Base-by-base conservation (phyloP, 1,140 invertebrate species). In the Cyclina sinensis region DNA sequence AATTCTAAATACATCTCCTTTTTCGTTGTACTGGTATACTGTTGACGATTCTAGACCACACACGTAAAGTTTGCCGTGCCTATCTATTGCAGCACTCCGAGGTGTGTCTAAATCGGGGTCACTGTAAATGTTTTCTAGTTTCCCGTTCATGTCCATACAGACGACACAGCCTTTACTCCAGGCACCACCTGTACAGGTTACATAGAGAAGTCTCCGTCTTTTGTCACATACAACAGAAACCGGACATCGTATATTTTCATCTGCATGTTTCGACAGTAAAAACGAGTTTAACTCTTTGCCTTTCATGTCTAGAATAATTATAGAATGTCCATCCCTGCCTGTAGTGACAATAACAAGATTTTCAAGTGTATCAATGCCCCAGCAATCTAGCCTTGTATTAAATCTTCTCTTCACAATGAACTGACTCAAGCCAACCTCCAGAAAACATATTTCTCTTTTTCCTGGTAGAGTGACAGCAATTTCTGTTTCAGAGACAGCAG, bases 111-210 rank as follows among this genome's bases (percentile, higher is more conserved):
- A 59, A 62, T 86, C 84, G 1, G 84, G 84, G 39, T 86, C 84
- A 46, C 35, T 73, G 73, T 78, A 86, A 35, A 86, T 32, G 37
- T 39, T 74, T 16, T 76, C 32, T 5, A 86, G 51, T 24, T 76
- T 59, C 0, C 70, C 84, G 16, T 46, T 24, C 5, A 78, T 14
- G 35, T 86, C 68, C 7, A 78, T 76, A 24, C 84, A 78, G 16
- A 74, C 43, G 48, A 86, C 84, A 78, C 84, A 86, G 14, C 84
- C 84, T 59, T 86, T 86, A 57, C 84, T 86, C 84, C 84, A 86
- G 11, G 84, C 84, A 16, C 84, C 84, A 18, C 84, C 84, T 7
- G 84, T 86, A 65, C 84, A 86, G 18, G 84, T 86, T n/a, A 86
- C 57, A 62, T 86, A 86, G 35, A 86, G 48, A 18, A 57, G 27